Base-by-base conservation (phyloP, 2,113 vertebrate genomes). In the Pelecanus crispus region DNA sequence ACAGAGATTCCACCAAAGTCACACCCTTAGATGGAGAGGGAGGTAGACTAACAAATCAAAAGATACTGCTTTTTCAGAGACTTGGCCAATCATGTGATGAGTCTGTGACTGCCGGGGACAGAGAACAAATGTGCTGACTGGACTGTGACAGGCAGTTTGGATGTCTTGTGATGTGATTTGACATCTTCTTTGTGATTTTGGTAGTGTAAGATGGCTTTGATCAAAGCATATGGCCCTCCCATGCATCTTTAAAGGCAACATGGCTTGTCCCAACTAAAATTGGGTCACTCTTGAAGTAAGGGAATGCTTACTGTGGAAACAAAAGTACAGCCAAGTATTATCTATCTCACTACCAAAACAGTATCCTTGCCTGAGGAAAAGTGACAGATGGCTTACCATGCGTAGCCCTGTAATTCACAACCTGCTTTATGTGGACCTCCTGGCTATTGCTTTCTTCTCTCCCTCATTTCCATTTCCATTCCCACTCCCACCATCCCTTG, bases 381-480 rank as follows among this genome's bases (percentile, higher is more conserved):
- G 91, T 87, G 94, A 91, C 97, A 97, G 96, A 94, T 97, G 97
- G 95, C 45, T 94, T 94, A 58, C 73, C 94, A 90, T 92, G 95
- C 92, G 16, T 95, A 97, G 84, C 87, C 78, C 74, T 49, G 66
- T 94, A 96, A 96, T 96, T 97, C 94, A 96, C 93, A 96, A 91
- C 87, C 87, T 91, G 94, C 93, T 96, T 96, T 95, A 96, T 96
- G 90, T 42, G 87, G 34, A 86, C 91, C 92, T 96, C 93, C 95
- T 96, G 94, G 59, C 84, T 94, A 62, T 66, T 49, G 93, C 94
- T 96, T 96, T 96, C 92, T 96, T 96, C 59, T 56, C 59, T 86
- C 53, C 87, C 78, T 94, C 87, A 97, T 96, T 97, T 96, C 94
- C 94, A 97, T 96, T 96, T 96, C 85, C 95, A 96, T 97, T 96